phyloP scores from a whole-genome alignment of 1,140 invertebrate genomes.

The Coenobita brevimanus region DNA sequence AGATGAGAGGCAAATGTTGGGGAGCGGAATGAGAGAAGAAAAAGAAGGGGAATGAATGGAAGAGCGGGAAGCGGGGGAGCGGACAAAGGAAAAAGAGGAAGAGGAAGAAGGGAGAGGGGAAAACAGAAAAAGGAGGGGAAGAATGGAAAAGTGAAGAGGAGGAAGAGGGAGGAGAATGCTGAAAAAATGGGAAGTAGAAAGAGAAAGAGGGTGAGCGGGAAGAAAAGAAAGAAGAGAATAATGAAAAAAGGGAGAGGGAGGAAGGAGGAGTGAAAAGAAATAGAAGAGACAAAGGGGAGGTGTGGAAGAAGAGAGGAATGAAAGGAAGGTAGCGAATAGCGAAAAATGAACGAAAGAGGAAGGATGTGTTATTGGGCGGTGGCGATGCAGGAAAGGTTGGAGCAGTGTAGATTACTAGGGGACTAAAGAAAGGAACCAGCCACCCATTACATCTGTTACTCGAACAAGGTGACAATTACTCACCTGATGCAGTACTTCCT shows the following conservation, averaged over 20 bases:
- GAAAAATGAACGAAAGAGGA: neutral
- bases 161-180: neutral
- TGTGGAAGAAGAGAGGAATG: neutral
- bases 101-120: neutral
- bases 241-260: neutral
- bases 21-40: neutral
- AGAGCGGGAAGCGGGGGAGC: too few relatives aligned
- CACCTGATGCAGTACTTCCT: too few relatives aligned
- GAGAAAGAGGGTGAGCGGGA: neutral
- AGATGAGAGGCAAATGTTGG: neutral
- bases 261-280: neutral
- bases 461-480: too few relatives aligned
- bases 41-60: neutral
- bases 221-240: neutral
- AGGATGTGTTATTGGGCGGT: too few relatives aligned
- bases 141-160: neutral
- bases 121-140: neutral
- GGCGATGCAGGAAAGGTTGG: too few relatives aligned
- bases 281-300: neutral
- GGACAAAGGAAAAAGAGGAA: too few relatives aligned
- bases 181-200: neutral
- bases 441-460: too few relatives aligned
- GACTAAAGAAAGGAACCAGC: too few relatives aligned
- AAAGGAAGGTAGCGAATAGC: neutral
- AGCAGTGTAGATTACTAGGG: too few relatives aligned